phyloP scores from a whole-genome alignment of 1,140 invertebrate genomes.

The Bombyx mori region ASM3026992v2 NC_085115.1:232501-233000 shows the following conservation, averaged over 20 bases:
- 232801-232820: too few relatives aligned
- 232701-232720: constrained; percentile 47
- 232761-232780: too few relatives aligned
- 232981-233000: too few relatives aligned
- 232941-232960: too few relatives aligned
- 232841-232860: too few relatives aligned
- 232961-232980: too few relatives aligned
- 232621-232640: constrained; percentile 69
- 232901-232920: too few relatives aligned
- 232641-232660: constrained; percentile 80
- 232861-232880: too few relatives aligned
- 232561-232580: constrained; percentile 62
- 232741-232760: constrained; percentile 31
- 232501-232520: constrained; percentile 44
- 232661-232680: constrained; percentile 65
- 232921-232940: too few relatives aligned
- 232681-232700: constrained; percentile 29
- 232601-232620: constrained; percentile 59
- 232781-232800: too few relatives aligned
- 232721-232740: constrained; percentile 38
- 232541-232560: constrained; percentile 66
- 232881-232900: too few relatives aligned
- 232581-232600: constrained; percentile 67
- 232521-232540: constrained; percentile 65
- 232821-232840: too few relatives aligned